Percentiles rank a stretch among this genome's conserved stretches.
phyloP scores from a whole-genome alignment of 1,140 invertebrate species.

The Megalonaias nervosa region DNA sequence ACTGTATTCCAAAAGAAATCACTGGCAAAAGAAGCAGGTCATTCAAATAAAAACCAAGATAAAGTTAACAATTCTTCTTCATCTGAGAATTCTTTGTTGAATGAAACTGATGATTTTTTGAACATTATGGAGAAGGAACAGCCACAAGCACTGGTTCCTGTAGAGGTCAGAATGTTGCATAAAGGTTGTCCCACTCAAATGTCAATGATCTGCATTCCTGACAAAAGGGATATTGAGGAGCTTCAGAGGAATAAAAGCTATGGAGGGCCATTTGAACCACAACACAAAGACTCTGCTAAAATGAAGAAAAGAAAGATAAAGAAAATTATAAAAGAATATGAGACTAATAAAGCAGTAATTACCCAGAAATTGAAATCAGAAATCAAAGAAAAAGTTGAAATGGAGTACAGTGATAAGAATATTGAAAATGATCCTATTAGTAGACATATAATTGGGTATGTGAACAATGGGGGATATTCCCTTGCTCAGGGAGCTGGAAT shows the following conservation, averaged over 20 bases:
- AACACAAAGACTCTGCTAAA: conserved; percentile 76
- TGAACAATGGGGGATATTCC: conserved; percentile 80
- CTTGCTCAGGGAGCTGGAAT: conserved; percentile 70
- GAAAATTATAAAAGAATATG: conserved; percentile 66
- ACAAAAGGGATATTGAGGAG: conserved; percentile 73
- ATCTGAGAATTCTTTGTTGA: not conserved
- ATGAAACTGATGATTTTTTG: not conserved
- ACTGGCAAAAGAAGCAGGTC: not conserved
- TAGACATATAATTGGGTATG: conserved; percentile 82
- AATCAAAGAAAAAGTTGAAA: conserved; percentile 26
- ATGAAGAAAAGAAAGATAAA: conserved; percentile 74
- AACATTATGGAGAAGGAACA: conserved; percentile 52
- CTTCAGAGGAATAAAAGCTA: conserved; percentile 66
- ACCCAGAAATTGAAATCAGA: not conserved
- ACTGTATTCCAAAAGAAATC: not conserved
- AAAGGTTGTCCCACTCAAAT: conserved; percentile 56
- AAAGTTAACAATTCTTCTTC: not conserved
- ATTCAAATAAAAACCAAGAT: conserved; percentile 1
- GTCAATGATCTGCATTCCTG: conserved; percentile 72
- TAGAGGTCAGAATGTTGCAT: conserved; percentile 46
- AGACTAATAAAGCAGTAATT: conserved; percentile 15
- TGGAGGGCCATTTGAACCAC: conserved; percentile 74
- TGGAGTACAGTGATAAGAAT: conserved; percentile 21
- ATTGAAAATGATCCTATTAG: conserved; percentile 29
- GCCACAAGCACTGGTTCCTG: conserved; percentile 74